phyloP scores from a whole-genome alignment of 2,797 vertebrate genomes.

The Peromyscus attwateri region DNA sequence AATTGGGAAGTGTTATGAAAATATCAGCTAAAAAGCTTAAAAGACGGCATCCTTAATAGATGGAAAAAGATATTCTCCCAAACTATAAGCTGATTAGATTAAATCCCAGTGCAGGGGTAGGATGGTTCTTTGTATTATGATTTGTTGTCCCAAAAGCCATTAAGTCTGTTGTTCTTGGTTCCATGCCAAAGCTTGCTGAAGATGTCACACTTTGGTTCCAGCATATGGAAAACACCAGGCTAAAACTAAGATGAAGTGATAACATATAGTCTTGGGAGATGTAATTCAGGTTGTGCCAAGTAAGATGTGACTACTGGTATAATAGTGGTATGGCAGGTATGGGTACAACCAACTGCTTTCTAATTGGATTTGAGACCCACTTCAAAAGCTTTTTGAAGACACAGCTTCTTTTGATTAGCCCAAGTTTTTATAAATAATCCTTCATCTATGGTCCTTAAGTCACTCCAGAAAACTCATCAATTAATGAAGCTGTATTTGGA shows the following conservation, averaged over 20 bases:
- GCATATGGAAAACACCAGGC: too few species aligned
- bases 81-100: background rate
- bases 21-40: background rate
- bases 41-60: background rate
- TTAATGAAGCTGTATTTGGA: background rate
- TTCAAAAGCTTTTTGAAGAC: background rate
- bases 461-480: background rate
- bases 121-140: background rate
- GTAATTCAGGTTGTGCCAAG: too few species aligned
- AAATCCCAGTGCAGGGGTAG: background rate
- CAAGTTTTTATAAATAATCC: background rate
- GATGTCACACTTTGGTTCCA: background rate
- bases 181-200: background rate
- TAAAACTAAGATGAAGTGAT: background rate
- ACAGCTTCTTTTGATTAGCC: background rate
- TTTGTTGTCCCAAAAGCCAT: background rate
- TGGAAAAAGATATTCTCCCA: background rate
- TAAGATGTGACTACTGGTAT: background rate
- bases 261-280: background rate
- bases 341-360: background rate
- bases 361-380: too few species aligned
- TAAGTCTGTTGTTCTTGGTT: background rate
- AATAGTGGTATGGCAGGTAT: background rate
- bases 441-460: background rate
- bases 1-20: background rate